Evolutionary conservation across 2,888 invertebrate genomes (phyloP), one percentile per base, ranked within the genome.

Genomic region (Caenorhabditis japonica): DNA sequence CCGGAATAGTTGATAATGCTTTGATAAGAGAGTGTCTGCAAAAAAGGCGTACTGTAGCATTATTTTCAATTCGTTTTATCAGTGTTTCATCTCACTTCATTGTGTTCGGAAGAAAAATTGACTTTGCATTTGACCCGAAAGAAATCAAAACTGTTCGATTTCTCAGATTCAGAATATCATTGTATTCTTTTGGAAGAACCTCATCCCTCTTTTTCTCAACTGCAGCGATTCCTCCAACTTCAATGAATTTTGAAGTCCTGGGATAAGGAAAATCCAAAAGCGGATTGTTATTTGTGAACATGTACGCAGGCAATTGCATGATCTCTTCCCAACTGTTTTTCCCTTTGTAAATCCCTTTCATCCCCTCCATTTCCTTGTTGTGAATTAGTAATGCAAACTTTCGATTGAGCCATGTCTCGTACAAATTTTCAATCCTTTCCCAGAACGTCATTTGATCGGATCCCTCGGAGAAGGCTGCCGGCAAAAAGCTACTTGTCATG

Each of bases 1-100:
- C 70, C 12, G 75, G 70, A 66, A 79, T 72, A 1, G 49, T 44
- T 2, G 39, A 49, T 33, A 75, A 52, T 17, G 64, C 56, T 33
- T 56, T 52, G 25, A 79, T 55, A 21, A 79, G 56, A 12, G 75
- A 56, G 27, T 72, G 52, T 38, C 77, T 78, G 59, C 46, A 75
- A 49, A 17, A n/a, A 12, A 15, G 27, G 15, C 4, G 39, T 53
- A 41, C 25, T 23, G 30, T 39, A 19, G 10, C 12, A 7, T 12
- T 7, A 7, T 36, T 33, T 17, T 44, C n/a, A 25, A 17, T 3
- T 4, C 10, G 41, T 59, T 27, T 25, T 4, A 3, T 13, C 30
- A n/a, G 23, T 15, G 25, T 13, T 44, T 44, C 34, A 8, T 51
- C 47, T 44, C 13, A 73, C 68, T 64, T 75, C 52, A 49, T 51